A percentile compares a stretch with the other conserved stretches of the same genome.
Conservation (phyloP, 2,797 vertebrate genomes). For the Enteromius fasciolatus region DNA sequence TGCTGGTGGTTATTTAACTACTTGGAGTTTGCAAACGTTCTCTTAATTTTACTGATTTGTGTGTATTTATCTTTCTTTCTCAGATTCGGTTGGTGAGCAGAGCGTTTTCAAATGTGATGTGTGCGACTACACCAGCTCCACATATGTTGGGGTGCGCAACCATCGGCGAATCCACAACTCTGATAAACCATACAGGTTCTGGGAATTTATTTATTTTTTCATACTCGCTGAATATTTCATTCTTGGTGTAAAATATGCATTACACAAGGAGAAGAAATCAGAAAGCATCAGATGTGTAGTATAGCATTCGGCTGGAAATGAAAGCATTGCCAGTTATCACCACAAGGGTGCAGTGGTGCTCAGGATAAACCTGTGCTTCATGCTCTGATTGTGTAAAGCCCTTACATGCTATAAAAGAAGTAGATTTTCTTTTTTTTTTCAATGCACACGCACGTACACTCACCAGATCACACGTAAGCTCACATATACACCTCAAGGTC, state of each 20-base stretch:
- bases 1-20: background rate
- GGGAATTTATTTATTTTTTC: background rate
- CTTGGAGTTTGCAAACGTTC: background rate
- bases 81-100: slow-evolving; percentile 74
- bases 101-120: slow-evolving; percentile 93
- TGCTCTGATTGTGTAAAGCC: background rate
- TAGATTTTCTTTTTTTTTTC: slow-evolving; percentile 24
- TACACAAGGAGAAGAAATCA: background rate
- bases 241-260: slow-evolving; percentile 25
- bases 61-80: slow-evolving; percentile 54
- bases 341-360: slow-evolving; percentile 71
- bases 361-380: slow-evolving; percentile 10
- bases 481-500: slow-evolving; percentile 28
- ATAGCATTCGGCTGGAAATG: background rate
- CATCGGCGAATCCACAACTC: slow-evolving; percentile 94
- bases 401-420: slow-evolving; percentile 22
- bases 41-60: background rate
- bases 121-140: slow-evolving; percentile 94
- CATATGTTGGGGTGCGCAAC: slow-evolving; percentile 93
- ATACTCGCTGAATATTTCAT: background rate
- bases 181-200: slow-evolving; percentile 95
- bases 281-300: background rate
- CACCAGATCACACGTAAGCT: background rate
- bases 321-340: slow-evolving; percentile 32
- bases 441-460: background rate